A percentile compares a stretch with the other conserved stretches of the same genome.
phyloP scores from a whole-genome alignment of 2,888 invertebrate species.

The Harpalus rubripes region DNA sequence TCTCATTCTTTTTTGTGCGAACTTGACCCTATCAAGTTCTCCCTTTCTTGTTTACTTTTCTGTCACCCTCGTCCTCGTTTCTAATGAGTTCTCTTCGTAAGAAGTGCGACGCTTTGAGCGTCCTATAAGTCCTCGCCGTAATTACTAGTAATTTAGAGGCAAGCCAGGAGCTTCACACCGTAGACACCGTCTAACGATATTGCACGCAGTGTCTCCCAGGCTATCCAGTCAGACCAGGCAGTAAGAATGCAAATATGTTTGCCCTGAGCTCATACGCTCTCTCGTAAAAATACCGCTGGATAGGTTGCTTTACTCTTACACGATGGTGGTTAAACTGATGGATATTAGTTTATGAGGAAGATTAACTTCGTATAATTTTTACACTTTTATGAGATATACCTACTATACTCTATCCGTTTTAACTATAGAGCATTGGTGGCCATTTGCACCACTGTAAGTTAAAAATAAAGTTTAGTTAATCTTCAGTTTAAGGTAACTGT shows the following conservation, averaged over 20 bases:
- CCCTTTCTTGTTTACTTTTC: not conserved
- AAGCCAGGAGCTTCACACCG: conserved; percentile 21
- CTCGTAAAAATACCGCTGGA: conserved; percentile 53
- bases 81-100: conserved; percentile 40
- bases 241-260: conserved; percentile 63
- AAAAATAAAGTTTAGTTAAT: too few relatives aligned
- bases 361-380: not conserved
- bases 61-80: not conserved
- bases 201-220: conserved; percentile 46
- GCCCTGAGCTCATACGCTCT: conserved; percentile 38
- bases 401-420: too few relatives aligned
- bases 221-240: conserved; percentile 3
- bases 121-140: conserved; percentile 57
- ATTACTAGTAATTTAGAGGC: conserved; percentile 64
- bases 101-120: conserved; percentile 48
- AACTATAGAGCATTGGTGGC: too few relatives aligned
- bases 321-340: not conserved
- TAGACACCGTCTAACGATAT: conserved; percentile 23
- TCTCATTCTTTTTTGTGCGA: not conserved
- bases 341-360: not conserved
- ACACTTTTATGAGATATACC: not conserved
- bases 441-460: too few relatives aligned
- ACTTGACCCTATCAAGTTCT: not conserved
- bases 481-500: too few relatives aligned
- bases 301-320: conserved; percentile 2